Percentiles rank a stretch among this genome's conserved stretches.
Evolutionary conservation across 1,140 invertebrate species (phyloP).

Genomic region (Pseudomyrmex sp.): DNA sequence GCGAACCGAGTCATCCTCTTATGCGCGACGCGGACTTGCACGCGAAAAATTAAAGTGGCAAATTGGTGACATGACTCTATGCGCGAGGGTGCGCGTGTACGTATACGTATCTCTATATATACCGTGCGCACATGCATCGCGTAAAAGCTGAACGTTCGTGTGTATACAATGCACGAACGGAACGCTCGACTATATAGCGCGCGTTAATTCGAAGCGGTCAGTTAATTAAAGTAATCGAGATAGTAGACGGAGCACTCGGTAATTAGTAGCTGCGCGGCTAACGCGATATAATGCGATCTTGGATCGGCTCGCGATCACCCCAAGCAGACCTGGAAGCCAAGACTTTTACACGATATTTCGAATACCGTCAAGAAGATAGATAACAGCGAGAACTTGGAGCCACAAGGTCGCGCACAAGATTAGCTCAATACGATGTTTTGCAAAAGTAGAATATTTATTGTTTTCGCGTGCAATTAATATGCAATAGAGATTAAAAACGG

Average conservation of each 20-base stretch:
- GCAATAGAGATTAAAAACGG: background rate
- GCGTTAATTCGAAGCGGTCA: slow-evolving; percentile 46
- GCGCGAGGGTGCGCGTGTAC: background rate
- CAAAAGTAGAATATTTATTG: background rate
- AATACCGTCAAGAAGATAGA: background rate
- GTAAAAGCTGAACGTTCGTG: background rate
- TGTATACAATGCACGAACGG: background rate
- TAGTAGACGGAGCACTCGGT: slow-evolving; percentile 23
- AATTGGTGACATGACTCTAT: slow-evolving; percentile 33
- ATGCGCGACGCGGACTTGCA: slow-evolving; percentile 12
- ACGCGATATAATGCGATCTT: slow-evolving; percentile 37
- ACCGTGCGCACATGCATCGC: background rate
- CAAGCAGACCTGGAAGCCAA: background rate
- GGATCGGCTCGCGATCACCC: slow-evolving; percentile 28
- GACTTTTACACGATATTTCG: slow-evolving; percentile 17
- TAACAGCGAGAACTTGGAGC: background rate
- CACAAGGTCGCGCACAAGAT: background rate
- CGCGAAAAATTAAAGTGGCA: slow-evolving; percentile 52
- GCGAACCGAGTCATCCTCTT: slow-evolving; percentile 43
- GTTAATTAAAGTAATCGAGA: slow-evolving; percentile 59
- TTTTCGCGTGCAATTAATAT: background rate
- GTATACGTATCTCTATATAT: background rate
- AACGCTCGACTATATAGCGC: background rate
- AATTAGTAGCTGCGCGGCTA: slow-evolving; percentile 43
- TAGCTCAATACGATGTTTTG: too few relatives aligned